Base-by-base conservation (phyloP, 2,113 vertebrate species). In the Limanda limanda region DNA sequence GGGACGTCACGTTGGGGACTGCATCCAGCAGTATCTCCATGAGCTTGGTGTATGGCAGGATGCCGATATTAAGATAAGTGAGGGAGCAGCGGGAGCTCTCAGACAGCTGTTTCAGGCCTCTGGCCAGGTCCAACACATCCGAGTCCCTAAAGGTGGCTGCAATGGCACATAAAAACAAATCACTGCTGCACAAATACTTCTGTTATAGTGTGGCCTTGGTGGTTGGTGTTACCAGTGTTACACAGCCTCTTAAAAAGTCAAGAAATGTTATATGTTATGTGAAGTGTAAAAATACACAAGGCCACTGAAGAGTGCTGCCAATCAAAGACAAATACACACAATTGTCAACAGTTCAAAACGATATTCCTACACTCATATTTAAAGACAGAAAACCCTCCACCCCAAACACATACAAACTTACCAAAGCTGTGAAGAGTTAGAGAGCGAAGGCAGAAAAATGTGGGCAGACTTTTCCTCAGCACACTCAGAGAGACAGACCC, bases 401-500 rank as follows among this genome's bases (percentile, higher is more conserved):
- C 54, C 54, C 51, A 7, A n/a, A 8, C 25, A 14, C 5, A n/a
- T 10, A n/a, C 51, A 78, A 45, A 76, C 91, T 86, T 81, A 92
- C 91, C 20, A n/a, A 1, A 27, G 65, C 84, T 86, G 8, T 82
- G 60, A 18, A 93, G 82, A 15, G 54, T 84, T 5, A 93, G 80
- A 15, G 86, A 90, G 35, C 68, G 75, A 40, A 93, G 90, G 82
- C 81, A 87, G 55, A 79, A 74, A 55, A 89, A 92, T 0, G 89
- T 88, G 45, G 91, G 88, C 54, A 93, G 76, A 60, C 79, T 52
- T 0, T 37, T 37, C 21, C 14, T 45, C 11, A 93, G 37, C 20
- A 84, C 81, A 9, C 7, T 23, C 0, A 92, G 35, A 5, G 66
- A 56, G 17, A 68, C 45, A 0, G 58, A 18, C 0, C 48, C 9